These are phyloP conservation scores for Petrophora chlorosata DNA, from an alignment of 2,888 invertebrate species.

Conservation along the genomic window DNA sequence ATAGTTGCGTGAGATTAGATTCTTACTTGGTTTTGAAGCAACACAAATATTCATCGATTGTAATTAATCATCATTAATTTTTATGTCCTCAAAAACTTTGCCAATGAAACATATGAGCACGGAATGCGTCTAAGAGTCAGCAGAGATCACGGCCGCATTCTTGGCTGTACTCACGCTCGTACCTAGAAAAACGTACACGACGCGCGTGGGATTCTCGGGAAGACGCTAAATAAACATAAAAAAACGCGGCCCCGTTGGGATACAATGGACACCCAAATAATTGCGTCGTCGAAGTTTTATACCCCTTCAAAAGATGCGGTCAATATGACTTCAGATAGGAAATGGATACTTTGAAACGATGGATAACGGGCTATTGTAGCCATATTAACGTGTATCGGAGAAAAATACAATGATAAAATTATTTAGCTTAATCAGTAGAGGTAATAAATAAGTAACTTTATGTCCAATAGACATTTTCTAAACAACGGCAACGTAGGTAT, in stretches of 20 bases:
- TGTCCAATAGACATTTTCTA: too few species aligned
- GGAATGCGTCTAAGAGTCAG: slow-evolving; percentile 40
- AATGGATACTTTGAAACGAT: slow-evolving; percentile 2
- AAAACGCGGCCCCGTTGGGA: slow-evolving; percentile 45
- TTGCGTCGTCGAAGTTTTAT: slow-evolving; percentile 40
- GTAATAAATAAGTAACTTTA: not conserved
- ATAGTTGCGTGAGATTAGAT: not conserved
- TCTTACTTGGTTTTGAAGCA: not conserved
- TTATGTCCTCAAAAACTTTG: not conserved
- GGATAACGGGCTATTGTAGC: not conserved
- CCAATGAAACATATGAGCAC: not conserved
- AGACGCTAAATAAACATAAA: slow-evolving; percentile 58
- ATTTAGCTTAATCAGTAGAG: not conserved
- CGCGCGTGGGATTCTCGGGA: slow-evolving; percentile 61
- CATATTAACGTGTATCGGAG: not conserved
- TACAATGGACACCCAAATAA: slow-evolving; percentile 50
- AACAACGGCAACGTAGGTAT: too few species aligned
- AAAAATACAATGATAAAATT: not conserved
- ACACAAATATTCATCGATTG: not conserved
- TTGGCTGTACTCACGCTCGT: slow-evolving; percentile 55
- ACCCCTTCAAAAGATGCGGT: slow-evolving; percentile 26
- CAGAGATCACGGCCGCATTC: slow-evolving; percentile 55
- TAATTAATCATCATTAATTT: too few species aligned
- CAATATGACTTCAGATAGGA: slow-evolving; percentile 4
- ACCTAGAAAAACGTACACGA: slow-evolving; percentile 60